Evolutionary conservation across 1,140 invertebrate genomes (phyloP).

Genomic region (Acromyrmex charruanus): DNA sequence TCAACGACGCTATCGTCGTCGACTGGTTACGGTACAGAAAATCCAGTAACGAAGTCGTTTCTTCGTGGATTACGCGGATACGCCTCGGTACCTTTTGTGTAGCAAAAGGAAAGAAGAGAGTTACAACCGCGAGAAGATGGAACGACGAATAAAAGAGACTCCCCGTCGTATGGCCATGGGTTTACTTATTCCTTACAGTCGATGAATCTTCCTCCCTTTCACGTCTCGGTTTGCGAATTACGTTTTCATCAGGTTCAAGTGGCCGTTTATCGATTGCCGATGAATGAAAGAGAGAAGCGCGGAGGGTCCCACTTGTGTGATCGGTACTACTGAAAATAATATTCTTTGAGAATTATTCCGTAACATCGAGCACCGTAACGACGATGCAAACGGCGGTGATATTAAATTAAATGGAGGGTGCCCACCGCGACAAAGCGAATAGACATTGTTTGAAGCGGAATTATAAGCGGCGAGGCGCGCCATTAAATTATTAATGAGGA

Average conservation of each 20-base stretch:
- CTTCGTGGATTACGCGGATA: slow-evolving; percentile 65
- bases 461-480: slow-evolving; percentile 47
- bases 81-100: slow-evolving; percentile 55
- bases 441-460: slow-evolving; percentile 50
- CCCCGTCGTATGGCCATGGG: slow-evolving; percentile 27
- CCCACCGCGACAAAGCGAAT: slow-evolving; percentile 55
- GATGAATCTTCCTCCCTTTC: slow-evolving; percentile 41
- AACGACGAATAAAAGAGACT: slow-evolving; percentile 13
- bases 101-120: neutral
- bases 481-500: slow-evolving; percentile 66
- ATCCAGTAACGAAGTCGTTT: slow-evolving; percentile 72
- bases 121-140: slow-evolving; percentile 13
- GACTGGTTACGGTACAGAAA: slow-evolving; percentile 58
- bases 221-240: slow-evolving; percentile 27
- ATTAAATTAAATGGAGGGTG: slow-evolving; percentile 50
- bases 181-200: slow-evolving; percentile 71
- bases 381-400: slow-evolving; percentile 8
- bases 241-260: slow-evolving; percentile 54
- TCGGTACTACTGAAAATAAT: slow-evolving; percentile 45
- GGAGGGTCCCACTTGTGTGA: neutral
- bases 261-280: slow-evolving; percentile 38
- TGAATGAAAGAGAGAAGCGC: neutral
- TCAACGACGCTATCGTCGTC: slow-evolving; percentile 38
- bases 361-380: slow-evolving; percentile 38
- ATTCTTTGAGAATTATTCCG: slow-evolving; percentile 56